Base-by-base conservation (phyloP, 2,888 invertebrate species). In the Exocentrus adspersus region DNA sequence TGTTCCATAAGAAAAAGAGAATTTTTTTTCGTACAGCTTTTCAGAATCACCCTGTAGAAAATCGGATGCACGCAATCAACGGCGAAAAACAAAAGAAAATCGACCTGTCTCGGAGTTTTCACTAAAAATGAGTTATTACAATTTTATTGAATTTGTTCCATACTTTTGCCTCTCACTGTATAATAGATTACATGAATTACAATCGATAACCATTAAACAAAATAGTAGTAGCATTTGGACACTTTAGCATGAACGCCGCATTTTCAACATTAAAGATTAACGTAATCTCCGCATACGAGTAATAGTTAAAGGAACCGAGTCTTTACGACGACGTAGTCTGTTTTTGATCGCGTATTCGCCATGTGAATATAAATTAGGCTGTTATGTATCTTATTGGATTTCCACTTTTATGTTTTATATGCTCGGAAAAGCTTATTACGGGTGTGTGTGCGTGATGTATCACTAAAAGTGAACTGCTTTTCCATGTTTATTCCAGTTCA, bases 331-430 rank as follows among this genome's bases (percentile, higher is more conserved):
- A 30, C 30, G 51, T 37, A 19, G 17, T 37, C 30, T 30, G 51
- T 37, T 51, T 32, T 37, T 51, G 51, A 51, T 51, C 32, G 51
- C 17, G 20, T 37, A 51, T 17, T 19, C 51, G 30, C 32, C 37
- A 32, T 19, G 32, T 32, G 51, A 51, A 51, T 51, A 51, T 37
- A 51, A 37, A 51, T 51, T 17, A 32, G 20, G 19, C 19, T 10
- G 12, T 37, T 37, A 32, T n/a, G n/a, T 7, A 30, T 51, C 51
- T 32, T 37, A 51, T 51, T 48, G 28, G 28, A 51, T 51, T 37
- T 37, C 24, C 51, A 37, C 19, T 32, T 51, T 32, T 37, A 32
- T 19, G 51, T 12, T 21, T 1, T 28, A 48, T 10, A 28, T 48
- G 24, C 20, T 24, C 24, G 7, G 24, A 24, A 7, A 7, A 24